Base-by-base conservation (phyloP, 2,888 invertebrate species). In the Julus scandinavius region DNA sequence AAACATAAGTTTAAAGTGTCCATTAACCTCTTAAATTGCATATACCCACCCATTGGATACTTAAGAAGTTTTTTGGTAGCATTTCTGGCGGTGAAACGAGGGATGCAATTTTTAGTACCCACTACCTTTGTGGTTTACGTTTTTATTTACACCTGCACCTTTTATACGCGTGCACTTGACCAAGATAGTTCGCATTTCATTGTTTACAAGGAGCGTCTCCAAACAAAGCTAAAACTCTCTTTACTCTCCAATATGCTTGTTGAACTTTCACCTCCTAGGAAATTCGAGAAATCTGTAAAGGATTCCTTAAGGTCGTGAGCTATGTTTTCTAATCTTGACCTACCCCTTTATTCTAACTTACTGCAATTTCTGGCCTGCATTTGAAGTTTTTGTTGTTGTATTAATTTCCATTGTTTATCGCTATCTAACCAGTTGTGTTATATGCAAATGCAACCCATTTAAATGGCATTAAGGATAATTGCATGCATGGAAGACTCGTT, bases 391-490 rank as follows among this genome's bases (percentile, higher is more conserved):
- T 45, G 6, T 45, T 45, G 5, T 45, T 45, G 6, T 45, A 5
- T 1, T 7, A 45, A 45, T 45, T 45, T 5, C 45, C 5, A 45
- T 72, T 72, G 63, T 72, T 72, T 72, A 72, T 72, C 63, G 63
- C 20, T 20, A 72, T 20, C 63, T 72, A 20, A 11, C 20, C 63
- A 29, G 20, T 20, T 72, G 63, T 72, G 63, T 72, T 72, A n/a
- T 72, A 72, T 72, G 20, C 20, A 72, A 72, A 72, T 72, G 63
- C 63, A 72, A 72, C 63, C 63, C 63, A 72, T 20, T 72, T 72
- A 20, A 45, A 20, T 20, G 63, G 63, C 63, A 72, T 72, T 72
- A 5, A 29, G 63, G 63, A 20, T 72, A 72, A 72, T 72, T 72
- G 63, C 20, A 72, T 72, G 20, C 63, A 72, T 20, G 20, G 58